A percentile compares a stretch with the other conserved stretches of the same genome.
These are phyloP conservation scores for Drosophila sp. DNA, from an alignment of 1,140 invertebrate species.

Conservation along the genomic window DNA sequence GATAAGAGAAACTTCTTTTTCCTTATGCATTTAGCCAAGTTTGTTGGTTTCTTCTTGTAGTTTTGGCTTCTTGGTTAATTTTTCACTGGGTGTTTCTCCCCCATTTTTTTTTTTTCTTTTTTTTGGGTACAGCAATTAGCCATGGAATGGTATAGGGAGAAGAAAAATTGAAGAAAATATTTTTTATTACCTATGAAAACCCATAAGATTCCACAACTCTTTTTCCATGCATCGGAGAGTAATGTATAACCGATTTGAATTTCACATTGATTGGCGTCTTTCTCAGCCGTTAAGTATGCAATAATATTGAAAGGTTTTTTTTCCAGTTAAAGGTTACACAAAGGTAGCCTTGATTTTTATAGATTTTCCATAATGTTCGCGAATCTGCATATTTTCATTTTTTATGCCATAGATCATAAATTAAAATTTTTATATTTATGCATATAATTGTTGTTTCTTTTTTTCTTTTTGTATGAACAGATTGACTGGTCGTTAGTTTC, in stretches of 20 bases:
- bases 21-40: conserved; percentile 39
- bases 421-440: conserved; percentile 33
- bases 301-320: too few relatives aligned
- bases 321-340: too few relatives aligned
- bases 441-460: too few relatives aligned
- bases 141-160: not conserved
- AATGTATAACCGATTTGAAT: too few relatives aligned
- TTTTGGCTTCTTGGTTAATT: not conserved
- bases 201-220: too few relatives aligned
- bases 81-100: not conserved
- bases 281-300: too few relatives aligned
- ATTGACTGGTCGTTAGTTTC: conserved; percentile 3
- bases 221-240: too few relatives aligned
- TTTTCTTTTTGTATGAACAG: conserved; percentile 32
- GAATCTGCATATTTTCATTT: not conserved
- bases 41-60: conserved; percentile 9
- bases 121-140: not conserved
- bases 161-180: too few relatives aligned
- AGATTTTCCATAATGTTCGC: too few relatives aligned
- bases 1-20: conserved; percentile 48
- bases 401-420: conserved; percentile 39
- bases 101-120: not conserved
- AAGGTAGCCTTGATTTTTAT: too few relatives aligned
- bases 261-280: too few relatives aligned
- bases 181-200: too few relatives aligned